A percentile compares a stretch with the other conserved stretches of the same genome.
Conservation (phyloP, 2,888 invertebrate genomes). For the Caenorhabditis sp. region DNA sequence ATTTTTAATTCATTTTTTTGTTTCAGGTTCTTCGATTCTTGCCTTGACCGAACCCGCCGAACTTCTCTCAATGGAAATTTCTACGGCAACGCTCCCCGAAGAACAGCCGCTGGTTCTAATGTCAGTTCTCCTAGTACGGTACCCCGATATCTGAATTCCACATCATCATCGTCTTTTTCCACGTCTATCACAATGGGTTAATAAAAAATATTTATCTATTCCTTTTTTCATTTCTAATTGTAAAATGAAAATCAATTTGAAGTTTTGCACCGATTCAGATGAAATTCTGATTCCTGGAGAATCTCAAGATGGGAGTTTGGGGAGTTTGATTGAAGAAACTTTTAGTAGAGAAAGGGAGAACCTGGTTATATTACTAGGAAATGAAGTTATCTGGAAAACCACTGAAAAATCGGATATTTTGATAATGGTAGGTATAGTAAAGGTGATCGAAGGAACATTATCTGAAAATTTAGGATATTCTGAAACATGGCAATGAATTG, state of each 20-base stretch:
- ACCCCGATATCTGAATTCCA: neutral
- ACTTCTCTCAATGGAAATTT: constrained; percentile 14
- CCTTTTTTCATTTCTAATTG: too few species aligned
- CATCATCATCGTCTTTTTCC: constrained; percentile 5
- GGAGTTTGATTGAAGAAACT: neutral
- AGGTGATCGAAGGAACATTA: too few species aligned
- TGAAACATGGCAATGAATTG: neutral
- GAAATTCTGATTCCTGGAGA: neutral
- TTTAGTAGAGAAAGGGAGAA: too few species aligned
- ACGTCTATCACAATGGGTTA: constrained; percentile 29
- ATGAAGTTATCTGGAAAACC: constrained; percentile 11
- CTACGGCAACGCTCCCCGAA: neutral
- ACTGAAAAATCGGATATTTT: neutral
- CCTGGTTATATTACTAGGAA: neutral
- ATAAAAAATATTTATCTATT: neutral
- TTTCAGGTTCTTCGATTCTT: constrained; percentile 52
- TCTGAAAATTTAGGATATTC: neutral
- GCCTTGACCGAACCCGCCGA: constrained; percentile 47
- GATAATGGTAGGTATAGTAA: neutral
- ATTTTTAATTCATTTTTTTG: too few species aligned
- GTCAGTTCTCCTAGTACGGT: constrained; percentile 1
- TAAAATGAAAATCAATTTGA: neutral
- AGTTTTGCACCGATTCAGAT: neutral
- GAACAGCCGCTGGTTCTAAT: neutral
- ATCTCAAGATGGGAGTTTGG: neutral